Conservation (phyloP, 1,140 invertebrate genomes). For the Cydia strobilella region DNA sequence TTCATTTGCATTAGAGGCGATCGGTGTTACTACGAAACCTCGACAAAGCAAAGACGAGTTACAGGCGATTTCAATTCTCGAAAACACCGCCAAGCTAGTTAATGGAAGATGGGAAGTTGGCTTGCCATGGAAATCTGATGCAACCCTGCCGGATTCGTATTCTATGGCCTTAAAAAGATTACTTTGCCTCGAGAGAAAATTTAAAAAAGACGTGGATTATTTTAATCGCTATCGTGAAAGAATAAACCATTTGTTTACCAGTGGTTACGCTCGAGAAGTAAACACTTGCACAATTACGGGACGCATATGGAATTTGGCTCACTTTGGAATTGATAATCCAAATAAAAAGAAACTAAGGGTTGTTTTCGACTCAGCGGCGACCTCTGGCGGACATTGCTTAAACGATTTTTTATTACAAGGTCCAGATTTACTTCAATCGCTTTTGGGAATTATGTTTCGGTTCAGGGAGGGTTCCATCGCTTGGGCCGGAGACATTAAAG, state of each 20-base stretch:
- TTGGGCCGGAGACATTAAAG: conserved; percentile 6
- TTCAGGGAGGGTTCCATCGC: not conserved
- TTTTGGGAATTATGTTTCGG: not conserved
- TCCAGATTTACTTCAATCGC: conserved; percentile 15
- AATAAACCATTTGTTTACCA: not conserved
- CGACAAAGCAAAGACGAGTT: not conserved
- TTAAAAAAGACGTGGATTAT: not conserved
- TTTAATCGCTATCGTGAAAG: not conserved
- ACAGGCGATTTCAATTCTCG: not conserved
- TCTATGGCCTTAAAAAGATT: not conserved
- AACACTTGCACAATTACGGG: not conserved
- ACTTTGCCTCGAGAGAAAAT: not conserved
- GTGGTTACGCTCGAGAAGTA: not conserved
- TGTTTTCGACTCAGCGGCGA: not conserved
- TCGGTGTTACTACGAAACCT: not conserved
- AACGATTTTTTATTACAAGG: not conserved
- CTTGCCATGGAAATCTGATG: conserved; percentile 8
- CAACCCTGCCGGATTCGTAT: not conserved
- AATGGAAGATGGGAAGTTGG: not conserved
- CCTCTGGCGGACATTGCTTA: not conserved
- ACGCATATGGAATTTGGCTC: not conserved
- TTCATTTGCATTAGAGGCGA: not conserved
- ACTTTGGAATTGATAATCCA: not conserved
- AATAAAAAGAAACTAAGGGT: conserved; percentile 2
- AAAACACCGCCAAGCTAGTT: not conserved